A percentile compares a stretch with the other conserved stretches of the same genome.
Conservation (phyloP, 2,113 vertebrate species). For the Menura novaehollandiae region DNA sequence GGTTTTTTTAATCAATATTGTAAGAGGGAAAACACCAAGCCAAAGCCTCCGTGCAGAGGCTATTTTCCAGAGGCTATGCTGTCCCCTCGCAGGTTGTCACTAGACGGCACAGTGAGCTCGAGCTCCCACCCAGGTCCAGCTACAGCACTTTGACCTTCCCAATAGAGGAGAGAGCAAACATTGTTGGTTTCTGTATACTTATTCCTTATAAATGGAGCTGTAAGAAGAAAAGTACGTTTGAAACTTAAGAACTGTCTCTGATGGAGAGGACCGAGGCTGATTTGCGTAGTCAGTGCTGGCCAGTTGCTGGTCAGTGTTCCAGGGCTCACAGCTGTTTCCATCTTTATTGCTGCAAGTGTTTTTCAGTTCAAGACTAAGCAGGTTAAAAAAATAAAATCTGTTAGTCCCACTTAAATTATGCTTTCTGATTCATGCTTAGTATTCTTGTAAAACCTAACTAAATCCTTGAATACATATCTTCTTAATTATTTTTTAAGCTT, state of each 20-base stretch:
- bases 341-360: neutral
- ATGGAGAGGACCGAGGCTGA: neutral
- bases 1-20: neutral
- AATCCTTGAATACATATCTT: neutral
- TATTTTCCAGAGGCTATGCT: neutral
- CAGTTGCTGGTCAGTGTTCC: neutral
- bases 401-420: neutral
- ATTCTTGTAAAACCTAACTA: neutral
- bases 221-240: neutral
- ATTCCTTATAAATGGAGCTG: neutral
- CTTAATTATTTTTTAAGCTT: neutral
- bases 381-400: neutral
- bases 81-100: neutral
- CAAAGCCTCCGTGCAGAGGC: neutral
- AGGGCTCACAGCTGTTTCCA: neutral
- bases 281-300: neutral
- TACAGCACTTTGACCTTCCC: neutral
- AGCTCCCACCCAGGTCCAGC: neutral
- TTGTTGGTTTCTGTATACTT: neutral
- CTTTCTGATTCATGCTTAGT: neutral
- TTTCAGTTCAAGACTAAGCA: neutral
- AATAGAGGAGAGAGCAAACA: neutral
- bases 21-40: neutral
- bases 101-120: constrained; percentile 1
- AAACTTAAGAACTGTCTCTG: neutral